phyloP scores from a whole-genome alignment of 2,797 vertebrate species.

The Pelochelys cantorii region DNA sequence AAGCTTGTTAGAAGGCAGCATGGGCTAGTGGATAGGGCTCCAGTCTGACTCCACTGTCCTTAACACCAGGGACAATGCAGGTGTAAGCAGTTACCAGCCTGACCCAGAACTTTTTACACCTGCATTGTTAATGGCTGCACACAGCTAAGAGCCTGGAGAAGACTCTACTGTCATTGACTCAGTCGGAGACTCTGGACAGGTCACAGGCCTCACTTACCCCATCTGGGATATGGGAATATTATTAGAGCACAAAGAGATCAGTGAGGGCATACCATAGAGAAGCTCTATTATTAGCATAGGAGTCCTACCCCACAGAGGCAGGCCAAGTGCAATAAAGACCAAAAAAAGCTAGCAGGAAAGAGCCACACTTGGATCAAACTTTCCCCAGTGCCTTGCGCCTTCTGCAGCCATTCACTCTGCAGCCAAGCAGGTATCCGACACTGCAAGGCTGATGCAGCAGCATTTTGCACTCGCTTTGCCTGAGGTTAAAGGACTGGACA shows the following conservation, averaged over 20 bases:
- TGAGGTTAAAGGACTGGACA: background rate
- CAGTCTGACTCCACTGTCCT: background rate
- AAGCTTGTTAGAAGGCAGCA: accelerated
- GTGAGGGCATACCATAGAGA: too few species aligned
- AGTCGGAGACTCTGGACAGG: background rate
- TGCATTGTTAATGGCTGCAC: accelerated
- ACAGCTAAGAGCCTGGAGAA: accelerated
- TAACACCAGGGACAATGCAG: background rate
- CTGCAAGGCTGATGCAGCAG: background rate
- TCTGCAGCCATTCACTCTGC: background rate
- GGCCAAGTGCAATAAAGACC: background rate
- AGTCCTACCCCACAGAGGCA: background rate
- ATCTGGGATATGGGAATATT: accelerated
- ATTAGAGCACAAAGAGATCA: background rate
- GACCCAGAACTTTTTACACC: accelerated
- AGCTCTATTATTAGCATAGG: background rate
- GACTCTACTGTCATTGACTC: background rate
- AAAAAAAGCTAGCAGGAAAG: background rate
- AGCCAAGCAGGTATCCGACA: too few species aligned
- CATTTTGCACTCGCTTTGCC: background rate
- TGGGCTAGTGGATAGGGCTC: background rate
- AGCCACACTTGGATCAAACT: background rate
- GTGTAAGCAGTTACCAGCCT: accelerated
- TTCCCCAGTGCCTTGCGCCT: too few species aligned
- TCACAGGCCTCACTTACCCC: background rate